These are phyloP conservation scores for Drosophila helvetica DNA, from an alignment of 2,888 invertebrate genomes.

Conservation along the genomic window DNA sequence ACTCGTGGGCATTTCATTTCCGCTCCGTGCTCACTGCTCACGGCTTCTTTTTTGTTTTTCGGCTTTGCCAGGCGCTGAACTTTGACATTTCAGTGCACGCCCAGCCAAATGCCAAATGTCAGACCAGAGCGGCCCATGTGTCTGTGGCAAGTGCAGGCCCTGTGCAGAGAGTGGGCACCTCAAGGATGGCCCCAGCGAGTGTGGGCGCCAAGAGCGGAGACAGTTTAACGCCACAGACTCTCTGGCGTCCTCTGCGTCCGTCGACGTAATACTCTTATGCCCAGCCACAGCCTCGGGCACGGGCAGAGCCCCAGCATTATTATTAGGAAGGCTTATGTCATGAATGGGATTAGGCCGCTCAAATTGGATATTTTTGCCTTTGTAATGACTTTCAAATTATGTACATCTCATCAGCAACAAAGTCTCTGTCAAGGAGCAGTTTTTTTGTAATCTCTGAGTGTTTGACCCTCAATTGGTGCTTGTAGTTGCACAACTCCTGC, in stretches of 20 bases:
- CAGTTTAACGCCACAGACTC: conserved; percentile 51
- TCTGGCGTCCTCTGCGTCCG: conserved; percentile 56
- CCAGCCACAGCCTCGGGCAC: background rate
- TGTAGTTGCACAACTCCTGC: conserved; percentile 1
- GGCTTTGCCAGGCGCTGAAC: conserved; percentile 44
- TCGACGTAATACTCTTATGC: conserved; percentile 45
- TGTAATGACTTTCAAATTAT: conserved; percentile 58
- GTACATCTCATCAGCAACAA: conserved; percentile 59
- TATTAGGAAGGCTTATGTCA: conserved; percentile 47
- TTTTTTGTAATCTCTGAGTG: background rate
- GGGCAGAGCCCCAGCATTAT: conserved; percentile 1
- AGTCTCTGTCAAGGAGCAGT: background rate
- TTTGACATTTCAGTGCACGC: conserved; percentile 64
- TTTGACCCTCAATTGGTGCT: conserved; percentile 11
- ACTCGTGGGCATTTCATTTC: conserved; percentile 19
- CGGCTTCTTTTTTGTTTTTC: no score
- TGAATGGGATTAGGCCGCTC: conserved; percentile 16
- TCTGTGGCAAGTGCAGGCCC: conserved; percentile 30
- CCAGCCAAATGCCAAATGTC: conserved; percentile 63
- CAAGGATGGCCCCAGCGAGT: conserved; percentile 15
- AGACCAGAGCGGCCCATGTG: conserved; percentile 9
- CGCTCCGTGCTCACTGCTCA: conserved; percentile 7
- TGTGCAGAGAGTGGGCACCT: conserved; percentile 37
- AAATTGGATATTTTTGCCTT: conserved; percentile 41
- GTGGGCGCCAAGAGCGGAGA: conserved; percentile 19